Base-by-base conservation (phyloP, 2,888 invertebrate genomes). In the Vanessa cardui region DNA sequence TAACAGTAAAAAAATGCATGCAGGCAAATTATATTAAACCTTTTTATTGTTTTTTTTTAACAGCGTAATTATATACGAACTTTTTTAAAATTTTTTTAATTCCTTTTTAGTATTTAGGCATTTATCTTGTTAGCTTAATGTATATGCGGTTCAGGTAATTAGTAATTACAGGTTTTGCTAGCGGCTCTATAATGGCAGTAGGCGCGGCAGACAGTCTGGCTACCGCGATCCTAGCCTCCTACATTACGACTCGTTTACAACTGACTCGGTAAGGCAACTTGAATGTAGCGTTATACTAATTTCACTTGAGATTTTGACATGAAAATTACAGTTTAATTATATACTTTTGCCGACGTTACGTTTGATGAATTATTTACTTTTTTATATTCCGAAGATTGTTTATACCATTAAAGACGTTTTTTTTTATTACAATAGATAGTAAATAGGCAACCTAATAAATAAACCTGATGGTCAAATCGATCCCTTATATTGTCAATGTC, bases 141-240 rank as follows among this genome's bases (percentile, higher is more conserved):
- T 21, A 21, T 15, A 6, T 12, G 26, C 2, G 15, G 15, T 52
- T 15, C 21, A 26, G 20, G 52, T 21, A 60, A 21, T 52, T 50
- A 61, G 65, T 50, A 62, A 69, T 69, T 58, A 62, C 54, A 58
- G 58, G 62, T 68, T 49, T 47, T 61, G 58, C 58, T 68, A 75
- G 71, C 70, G 70, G 72, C 72, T 72, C 60, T 50, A 44, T 73
- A 71, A 75, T 67, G 50, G 62, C 69, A 59, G 54, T 70, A 75
- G 75, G 76, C 72, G 77, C 72, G 75, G 74, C 74, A 77, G 77
- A 78, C 77, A 67, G 77, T 70, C 69, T 76, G 77, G 74, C 77
- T 75, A 60, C 73, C 54, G 49, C 65, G 47, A 64, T 66, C 16
- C 44, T 49, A 54, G 69, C 44, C 66, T 64, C 16, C 44, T 39